These are phyloP conservation scores for Pangasianodon hypophthalmus DNA, from an alignment of 2,113 vertebrate genomes.

Conservation along the genomic window DNA sequence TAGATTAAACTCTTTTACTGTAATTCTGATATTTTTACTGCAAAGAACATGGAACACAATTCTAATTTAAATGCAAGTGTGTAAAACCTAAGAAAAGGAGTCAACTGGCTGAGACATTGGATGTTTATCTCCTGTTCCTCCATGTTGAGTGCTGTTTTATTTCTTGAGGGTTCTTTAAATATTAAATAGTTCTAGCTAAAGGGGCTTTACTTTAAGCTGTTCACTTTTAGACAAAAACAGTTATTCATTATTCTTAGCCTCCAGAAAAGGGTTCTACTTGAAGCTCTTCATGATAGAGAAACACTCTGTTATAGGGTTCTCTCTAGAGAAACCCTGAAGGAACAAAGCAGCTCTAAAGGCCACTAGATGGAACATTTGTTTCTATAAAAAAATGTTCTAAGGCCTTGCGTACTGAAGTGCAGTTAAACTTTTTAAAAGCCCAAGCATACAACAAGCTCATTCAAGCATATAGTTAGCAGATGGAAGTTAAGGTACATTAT, in stretches of 20 bases:
- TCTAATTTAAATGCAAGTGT: too few species aligned
- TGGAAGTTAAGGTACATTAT: neutral
- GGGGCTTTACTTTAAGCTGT: too few species aligned
- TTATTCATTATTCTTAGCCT: neutral
- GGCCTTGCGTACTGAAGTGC: neutral
- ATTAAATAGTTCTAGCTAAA: too few species aligned
- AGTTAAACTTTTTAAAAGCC: neutral
- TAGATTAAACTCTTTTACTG: too few species aligned
- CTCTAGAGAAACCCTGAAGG: neutral
- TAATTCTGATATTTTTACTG: too few species aligned
- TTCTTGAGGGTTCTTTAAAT: too few species aligned
- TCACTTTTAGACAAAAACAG: neutral
- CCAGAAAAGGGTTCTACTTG: neutral
- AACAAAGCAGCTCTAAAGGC: too few species aligned
- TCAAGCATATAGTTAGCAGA: neutral
- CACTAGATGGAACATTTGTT: neutral
- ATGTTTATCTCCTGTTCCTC: too few species aligned
- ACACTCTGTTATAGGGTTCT: neutral
- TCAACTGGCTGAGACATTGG: too few species aligned
- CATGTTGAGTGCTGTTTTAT: too few species aligned
- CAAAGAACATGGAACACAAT: too few species aligned
- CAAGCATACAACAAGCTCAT: neutral
- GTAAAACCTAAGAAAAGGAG: too few species aligned
- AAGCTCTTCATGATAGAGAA: neutral
- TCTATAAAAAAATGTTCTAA: neutral